Evolutionary conservation across 2,888 invertebrate species (phyloP), one percentile per base, ranked within the genome.

Genomic region (Pseudococcus longispinus): DNA sequence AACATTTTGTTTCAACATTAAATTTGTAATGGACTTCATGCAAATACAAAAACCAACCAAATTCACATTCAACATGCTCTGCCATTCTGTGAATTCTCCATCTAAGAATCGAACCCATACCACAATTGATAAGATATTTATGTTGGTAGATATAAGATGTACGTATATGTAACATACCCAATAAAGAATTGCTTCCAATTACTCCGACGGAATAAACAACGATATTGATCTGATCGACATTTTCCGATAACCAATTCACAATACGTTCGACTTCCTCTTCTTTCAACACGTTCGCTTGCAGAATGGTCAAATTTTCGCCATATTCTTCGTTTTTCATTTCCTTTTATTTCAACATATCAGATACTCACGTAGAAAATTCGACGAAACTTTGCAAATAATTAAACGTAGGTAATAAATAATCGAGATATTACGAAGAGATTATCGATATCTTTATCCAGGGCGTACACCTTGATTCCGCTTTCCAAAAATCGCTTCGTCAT

Each of bases 241-340:
- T 85, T 15, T 85, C 85, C 5, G n/a, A 20, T 44, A 85, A 65
- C 37, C 42, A 65, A 60, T 85, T 60, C 9, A 85, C 9, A 26
- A 18, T 60, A 70, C 70, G 65, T 70, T 65, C 32, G 23, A 85
- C 13, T 20, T 85, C 85, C 15, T 85, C 85, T 44, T 85, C 70
- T 26, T 70, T 65, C 2, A 60, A 37, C 1, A 70, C 70, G 42
- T 85, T 65, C 4, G 85, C 85, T 42, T 85, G 85, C 85, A 85
- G 26, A 8, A 85, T 65, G 11, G 65, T 65, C 26, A 85, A 32
- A 85, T 85, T 85, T 70, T 70, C 70, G 13, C 85, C 85, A 44
- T 13, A 85, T 44, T 85, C 85, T 44, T 85, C 85, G 46, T 85
- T 85, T 70, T 85, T 85, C 65, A 85, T 65, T 37, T 85, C 85